Percentiles rank a stretch among this genome's conserved stretches.
phyloP scores from a whole-genome alignment of 1,140 invertebrate genomes.

The Drosophila teissieri region DNA sequence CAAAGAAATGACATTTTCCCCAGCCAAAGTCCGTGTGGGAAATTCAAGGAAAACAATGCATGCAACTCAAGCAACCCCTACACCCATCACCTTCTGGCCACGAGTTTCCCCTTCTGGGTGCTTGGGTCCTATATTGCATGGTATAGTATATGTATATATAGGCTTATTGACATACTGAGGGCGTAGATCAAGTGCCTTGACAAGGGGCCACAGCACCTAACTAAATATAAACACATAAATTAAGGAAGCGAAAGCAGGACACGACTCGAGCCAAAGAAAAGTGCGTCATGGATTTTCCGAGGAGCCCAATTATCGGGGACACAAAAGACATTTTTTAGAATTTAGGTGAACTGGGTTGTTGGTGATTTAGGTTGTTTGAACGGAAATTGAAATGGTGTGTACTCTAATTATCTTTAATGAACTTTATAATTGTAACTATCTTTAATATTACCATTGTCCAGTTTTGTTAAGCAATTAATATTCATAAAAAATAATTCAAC shows the following conservation, averaged over 20 bases:
- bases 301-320: conserved; percentile 1
- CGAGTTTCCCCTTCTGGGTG: conserved; percentile 3
- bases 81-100: not conserved
- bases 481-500: too few species aligned
- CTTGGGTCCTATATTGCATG: conserved; percentile 17
- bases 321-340: not conserved
- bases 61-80: conserved; percentile 48
- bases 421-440: too few species aligned
- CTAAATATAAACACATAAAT: conserved; percentile 62
- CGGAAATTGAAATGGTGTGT: too few species aligned
- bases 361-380: too few species aligned
- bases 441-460: too few species aligned
- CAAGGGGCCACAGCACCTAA: conserved; percentile 47
- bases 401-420: too few species aligned
- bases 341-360: not conserved
- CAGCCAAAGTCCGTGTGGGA: conserved; percentile 18
- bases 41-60: conserved; percentile 73
- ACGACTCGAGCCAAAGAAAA: not conserved
- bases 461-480: too few species aligned
- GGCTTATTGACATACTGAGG: conserved; percentile 75
- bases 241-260: conserved; percentile 29
- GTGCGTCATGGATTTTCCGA: conserved; percentile 15
- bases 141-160: conserved; percentile 18
- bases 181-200: conserved; percentile 67
- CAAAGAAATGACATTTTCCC: conserved; percentile 43